phyloP scores from a whole-genome alignment of 2,113 vertebrate species.

The Cyprinodon brontotheroides region DNA sequence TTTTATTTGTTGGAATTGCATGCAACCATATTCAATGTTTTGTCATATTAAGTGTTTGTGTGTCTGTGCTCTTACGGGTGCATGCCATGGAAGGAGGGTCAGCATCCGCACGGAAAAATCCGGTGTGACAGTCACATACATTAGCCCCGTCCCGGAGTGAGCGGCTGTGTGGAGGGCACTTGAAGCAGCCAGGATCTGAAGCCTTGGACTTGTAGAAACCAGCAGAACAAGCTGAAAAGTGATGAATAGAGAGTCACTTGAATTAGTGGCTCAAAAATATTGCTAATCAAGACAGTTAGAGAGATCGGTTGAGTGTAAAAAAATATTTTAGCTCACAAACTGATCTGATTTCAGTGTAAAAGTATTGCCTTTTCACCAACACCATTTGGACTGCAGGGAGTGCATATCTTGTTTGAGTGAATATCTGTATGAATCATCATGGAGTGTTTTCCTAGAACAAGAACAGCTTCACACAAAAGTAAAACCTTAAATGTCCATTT shows the following conservation, averaged over 20 bases:
- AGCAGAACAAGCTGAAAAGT: conserved; percentile 60
- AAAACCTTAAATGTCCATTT: no score
- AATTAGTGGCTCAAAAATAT: not conserved
- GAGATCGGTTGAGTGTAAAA: not conserved
- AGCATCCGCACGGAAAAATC: conserved; percentile 66
- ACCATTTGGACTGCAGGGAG: no score
- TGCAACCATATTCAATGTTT: conserved; percentile 10
- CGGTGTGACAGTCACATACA: conserved; percentile 66
- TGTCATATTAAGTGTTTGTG: conserved; percentile 21
- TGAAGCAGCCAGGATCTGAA: conserved; percentile 60
- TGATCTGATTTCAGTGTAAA: no score
- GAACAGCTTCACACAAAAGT: no score
- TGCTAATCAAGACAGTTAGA: not conserved
- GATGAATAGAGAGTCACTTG: not conserved
- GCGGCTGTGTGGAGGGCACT: conserved; percentile 74
- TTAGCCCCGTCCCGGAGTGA: conserved; percentile 61
- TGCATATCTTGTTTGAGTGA: not conserved
- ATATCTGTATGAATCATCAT: not conserved
- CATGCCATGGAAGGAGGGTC: conserved; percentile 73
- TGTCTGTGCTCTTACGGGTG: conserved; percentile 65
- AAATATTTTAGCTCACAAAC: not conserved
- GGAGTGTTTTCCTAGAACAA: no score
- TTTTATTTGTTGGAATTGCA: conserved; percentile 38
- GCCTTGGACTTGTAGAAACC: conserved; percentile 72
- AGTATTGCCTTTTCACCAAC: no score